phyloP scores from a whole-genome alignment of 2,888 invertebrate species.

The Caenorhabditis uteleia region DNA sequence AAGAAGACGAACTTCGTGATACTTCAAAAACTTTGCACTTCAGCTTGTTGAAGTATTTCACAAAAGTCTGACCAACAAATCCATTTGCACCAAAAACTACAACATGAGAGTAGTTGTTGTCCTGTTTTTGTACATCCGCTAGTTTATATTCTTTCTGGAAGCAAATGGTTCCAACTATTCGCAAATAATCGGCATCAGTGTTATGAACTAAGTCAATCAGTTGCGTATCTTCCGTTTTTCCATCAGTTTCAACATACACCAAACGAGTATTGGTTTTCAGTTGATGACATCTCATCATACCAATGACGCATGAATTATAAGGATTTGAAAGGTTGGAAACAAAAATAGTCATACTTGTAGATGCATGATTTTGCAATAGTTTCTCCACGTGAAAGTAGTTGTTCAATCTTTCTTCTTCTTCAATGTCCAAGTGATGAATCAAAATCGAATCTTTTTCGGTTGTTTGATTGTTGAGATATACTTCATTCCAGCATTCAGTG shows the following conservation, averaged over 20 bases:
- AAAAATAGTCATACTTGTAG: background rate
- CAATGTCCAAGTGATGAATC: background rate
- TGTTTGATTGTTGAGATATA: background rate
- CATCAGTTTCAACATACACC: constrained; percentile 29
- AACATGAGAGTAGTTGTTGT: background rate
- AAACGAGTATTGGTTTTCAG: background rate
- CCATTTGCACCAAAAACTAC: constrained; percentile 30
- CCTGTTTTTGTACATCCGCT: background rate
- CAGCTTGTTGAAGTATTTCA: background rate
- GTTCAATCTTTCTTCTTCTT: background rate
- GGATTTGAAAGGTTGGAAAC: constrained; percentile 5
- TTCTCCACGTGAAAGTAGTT: constrained; percentile 10
- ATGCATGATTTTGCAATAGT: constrained; percentile 1
- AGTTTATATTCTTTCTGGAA: background rate
- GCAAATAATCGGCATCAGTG: background rate
- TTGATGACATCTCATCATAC: constrained; percentile 21
- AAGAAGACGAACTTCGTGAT: constrained; percentile 3
- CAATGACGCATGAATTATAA: constrained; percentile 7
- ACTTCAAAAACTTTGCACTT: constrained; percentile 6
- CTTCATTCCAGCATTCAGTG: constrained; percentile 7
- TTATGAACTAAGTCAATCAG: background rate
- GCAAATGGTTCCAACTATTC: background rate
- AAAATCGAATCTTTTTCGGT: background rate
- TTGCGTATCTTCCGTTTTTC: background rate
- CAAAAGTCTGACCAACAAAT: constrained; percentile 9